A percentile compares a stretch with the other conserved stretches of the same genome.
Conservation (phyloP, 1,140 invertebrate species). For the Cydia amplana region DNA sequence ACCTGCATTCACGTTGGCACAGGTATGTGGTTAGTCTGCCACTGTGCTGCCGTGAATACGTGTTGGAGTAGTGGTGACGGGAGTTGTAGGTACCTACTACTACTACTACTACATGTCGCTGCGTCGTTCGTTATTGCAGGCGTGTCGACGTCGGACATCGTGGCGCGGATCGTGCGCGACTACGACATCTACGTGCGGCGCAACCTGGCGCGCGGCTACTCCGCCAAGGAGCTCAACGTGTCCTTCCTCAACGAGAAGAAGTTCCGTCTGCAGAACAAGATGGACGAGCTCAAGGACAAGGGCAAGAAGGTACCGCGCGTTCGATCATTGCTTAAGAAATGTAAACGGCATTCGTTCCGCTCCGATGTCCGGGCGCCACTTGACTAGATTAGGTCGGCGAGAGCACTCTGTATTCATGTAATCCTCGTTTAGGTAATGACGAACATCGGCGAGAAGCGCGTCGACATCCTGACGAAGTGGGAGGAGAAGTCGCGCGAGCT, state of each 20-base stretch:
- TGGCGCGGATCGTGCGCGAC: constrained; percentile 98
- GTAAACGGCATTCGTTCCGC: no score
- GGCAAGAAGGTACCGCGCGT: constrained; percentile 84
- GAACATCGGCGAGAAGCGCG: constrained; percentile 92
- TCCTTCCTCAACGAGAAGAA: constrained; percentile 98
- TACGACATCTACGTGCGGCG: constrained; percentile 99
- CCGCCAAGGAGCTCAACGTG: constrained; percentile 98
- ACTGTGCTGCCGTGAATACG: no score
- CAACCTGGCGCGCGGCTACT: constrained; percentile 97
- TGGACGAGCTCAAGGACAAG: constrained; percentile 95
- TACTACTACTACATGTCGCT: no score
- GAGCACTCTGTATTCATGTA: no score
- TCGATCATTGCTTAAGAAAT: neutral
- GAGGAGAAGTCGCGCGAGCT: constrained; percentile 98
- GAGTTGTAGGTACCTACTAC: no score
- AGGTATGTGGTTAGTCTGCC: no score
- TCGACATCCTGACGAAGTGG: constrained; percentile 96
- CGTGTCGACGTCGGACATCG: constrained; percentile 98
- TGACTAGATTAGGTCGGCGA: no score
- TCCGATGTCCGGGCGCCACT: no score
- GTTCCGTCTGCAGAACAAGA: constrained; percentile 95
- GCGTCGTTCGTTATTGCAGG: constrained; percentile 70
- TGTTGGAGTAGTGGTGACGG: no score
- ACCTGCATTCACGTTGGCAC: no score
- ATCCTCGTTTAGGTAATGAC: constrained; percentile 82